phyloP scores from a whole-genome alignment of 2,113 vertebrate genomes.

The Myocastor coypus region DNA sequence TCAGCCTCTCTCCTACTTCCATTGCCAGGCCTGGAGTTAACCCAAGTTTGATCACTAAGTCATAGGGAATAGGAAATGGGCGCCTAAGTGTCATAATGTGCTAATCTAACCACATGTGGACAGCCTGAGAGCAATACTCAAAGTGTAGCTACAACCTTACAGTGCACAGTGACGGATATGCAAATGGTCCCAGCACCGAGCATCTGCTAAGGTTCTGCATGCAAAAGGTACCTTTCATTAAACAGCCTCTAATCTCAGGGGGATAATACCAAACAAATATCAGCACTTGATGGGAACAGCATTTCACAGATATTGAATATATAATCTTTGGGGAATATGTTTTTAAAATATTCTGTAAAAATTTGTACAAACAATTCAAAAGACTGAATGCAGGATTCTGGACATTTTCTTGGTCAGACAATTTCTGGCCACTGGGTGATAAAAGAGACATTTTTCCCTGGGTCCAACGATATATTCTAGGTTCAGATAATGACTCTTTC shows the following conservation, averaged over 20 bases:
- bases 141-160: fast-evolving
- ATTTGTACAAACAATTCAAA: neutral
- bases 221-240: neutral
- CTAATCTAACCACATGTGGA: neutral
- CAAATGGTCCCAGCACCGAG: neutral
- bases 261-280: neutral
- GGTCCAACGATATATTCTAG: neutral
- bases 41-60: neutral
- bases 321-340: neutral
- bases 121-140: neutral
- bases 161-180: neutral
- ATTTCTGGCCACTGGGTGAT: neutral
- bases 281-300: neutral
- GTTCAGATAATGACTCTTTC: neutral
- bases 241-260: neutral
- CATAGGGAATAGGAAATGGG: neutral
- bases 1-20: neutral
- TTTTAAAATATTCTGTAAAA: neutral
- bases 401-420: neutral
- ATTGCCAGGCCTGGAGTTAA: neutral
- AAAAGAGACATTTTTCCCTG: neutral
- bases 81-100: neutral
- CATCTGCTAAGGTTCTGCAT: neutral
- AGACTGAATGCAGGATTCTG: neutral
- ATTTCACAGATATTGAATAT: neutral